phyloP scores from a whole-genome alignment of 2,113 vertebrate species.

The Poeciliopsis turrubarensis region DNA sequence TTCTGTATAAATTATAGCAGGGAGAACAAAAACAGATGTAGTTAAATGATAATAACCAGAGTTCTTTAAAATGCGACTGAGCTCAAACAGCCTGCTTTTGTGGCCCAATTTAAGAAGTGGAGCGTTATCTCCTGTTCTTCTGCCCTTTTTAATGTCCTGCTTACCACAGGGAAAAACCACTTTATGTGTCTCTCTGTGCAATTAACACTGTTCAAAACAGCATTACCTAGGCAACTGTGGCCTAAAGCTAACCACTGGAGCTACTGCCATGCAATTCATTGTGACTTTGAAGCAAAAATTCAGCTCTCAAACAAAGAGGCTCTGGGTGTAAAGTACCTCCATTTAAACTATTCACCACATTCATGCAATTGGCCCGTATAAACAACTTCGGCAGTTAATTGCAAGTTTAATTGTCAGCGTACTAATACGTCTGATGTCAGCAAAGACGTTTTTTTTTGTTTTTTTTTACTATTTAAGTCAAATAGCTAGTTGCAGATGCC shows the following conservation, averaged over 20 bases:
- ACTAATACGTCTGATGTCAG: constrained; percentile 57
- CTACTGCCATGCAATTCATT: constrained; percentile 19
- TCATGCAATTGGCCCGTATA: constrained; percentile 18
- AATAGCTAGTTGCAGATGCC: constrained; percentile 67
- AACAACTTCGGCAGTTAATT: constrained; percentile 23
- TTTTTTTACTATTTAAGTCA: constrained; percentile 44
- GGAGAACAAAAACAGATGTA: constrained; percentile 19
- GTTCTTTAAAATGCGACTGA: constrained; percentile 39
- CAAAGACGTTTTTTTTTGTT: constrained; percentile 40
- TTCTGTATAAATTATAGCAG: constrained; percentile 37
- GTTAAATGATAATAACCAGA: constrained; percentile 10
- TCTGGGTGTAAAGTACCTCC: constrained; percentile 23
- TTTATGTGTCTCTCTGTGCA: constrained; percentile 27
- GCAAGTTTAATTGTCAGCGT: constrained; percentile 49
- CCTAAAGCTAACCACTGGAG: constrained; percentile 14
- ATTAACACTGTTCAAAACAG: constrained; percentile 45
- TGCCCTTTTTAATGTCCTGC: constrained; percentile 43
- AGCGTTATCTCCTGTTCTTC: constrained; percentile 36
- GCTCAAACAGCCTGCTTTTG: constrained; percentile 44
- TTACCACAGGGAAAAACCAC: constrained; percentile 33
- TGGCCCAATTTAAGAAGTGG: constrained; percentile 65
- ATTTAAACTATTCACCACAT: constrained; percentile 30
- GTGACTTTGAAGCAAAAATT: constrained; percentile 16
- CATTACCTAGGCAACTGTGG: constrained; percentile 18
- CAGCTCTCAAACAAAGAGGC: constrained; percentile 31